phyloP scores from a whole-genome alignment of 2,797 vertebrate genomes.

The Jordanella pulchra region DNA sequence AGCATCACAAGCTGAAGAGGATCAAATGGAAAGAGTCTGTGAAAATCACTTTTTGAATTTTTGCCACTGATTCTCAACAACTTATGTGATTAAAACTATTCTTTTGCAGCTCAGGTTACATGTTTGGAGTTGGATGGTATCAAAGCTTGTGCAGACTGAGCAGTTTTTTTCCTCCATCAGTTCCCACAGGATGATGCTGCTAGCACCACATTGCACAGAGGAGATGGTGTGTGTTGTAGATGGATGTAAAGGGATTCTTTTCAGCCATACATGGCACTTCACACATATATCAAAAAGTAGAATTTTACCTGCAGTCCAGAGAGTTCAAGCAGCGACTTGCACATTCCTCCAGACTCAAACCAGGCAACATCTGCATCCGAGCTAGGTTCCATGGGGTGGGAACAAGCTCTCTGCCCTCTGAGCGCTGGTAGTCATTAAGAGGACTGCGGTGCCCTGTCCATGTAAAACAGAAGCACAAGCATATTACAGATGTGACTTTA shows the following conservation, averaged over 20 bases:
- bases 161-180: not conserved
- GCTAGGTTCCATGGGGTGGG: constrained; percentile 70
- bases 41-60: not conserved
- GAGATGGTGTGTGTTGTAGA: not conserved
- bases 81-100: not conserved
- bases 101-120: not conserved
- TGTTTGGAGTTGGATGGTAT: not conserved
- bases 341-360: constrained; percentile 83
- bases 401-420: constrained; percentile 85
- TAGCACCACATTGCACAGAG: not conserved
- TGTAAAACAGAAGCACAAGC: constrained; percentile 30
- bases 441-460: constrained; percentile 83
- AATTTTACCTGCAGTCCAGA: constrained; percentile 84
- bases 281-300: too few species aligned
- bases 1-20: not conserved
- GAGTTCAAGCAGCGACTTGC: constrained; percentile 81
- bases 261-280: not conserved
- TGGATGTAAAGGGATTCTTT: not conserved
- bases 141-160: not conserved
- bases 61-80: not conserved
- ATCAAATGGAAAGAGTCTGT: not conserved
- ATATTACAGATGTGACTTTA: constrained; percentile 6
- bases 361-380: constrained; percentile 52
- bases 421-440: constrained; percentile 92
- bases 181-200: not conserved